These are phyloP conservation scores for Heliconius erato DNA, from an alignment of 2,888 invertebrate genomes.

Conservation along the genomic window DNA sequence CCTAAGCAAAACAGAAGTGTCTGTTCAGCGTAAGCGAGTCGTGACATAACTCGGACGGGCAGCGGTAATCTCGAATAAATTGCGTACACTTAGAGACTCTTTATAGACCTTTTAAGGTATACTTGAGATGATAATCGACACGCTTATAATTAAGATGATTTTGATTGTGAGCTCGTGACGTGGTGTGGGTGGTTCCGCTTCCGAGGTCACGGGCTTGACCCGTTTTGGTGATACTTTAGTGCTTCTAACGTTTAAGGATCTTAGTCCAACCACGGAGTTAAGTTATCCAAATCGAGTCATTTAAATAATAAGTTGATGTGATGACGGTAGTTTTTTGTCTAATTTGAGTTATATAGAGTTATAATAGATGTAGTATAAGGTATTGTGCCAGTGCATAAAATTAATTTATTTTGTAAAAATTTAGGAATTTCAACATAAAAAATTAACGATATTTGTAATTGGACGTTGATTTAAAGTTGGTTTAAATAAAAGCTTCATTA, in stretches of 20 bases:
- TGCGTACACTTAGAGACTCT: constrained; percentile 84
- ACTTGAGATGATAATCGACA: constrained; percentile 85
- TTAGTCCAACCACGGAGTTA: constrained; percentile 24
- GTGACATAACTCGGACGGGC: constrained; percentile 78
- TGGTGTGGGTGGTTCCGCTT: constrained; percentile 83
- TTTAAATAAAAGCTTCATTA: too few relatives aligned
- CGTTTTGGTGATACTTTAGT: constrained; percentile 41
- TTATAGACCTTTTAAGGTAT: constrained; percentile 85
- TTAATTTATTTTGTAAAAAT: too few relatives aligned
- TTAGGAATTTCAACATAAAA: too few relatives aligned
- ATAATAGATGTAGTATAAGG: too few relatives aligned
- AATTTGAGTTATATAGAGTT: too few relatives aligned
- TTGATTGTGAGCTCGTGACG: constrained; percentile 79
- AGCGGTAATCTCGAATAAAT: constrained; percentile 81
- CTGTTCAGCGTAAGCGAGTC: constrained; percentile 68
- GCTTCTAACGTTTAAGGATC: constrained; percentile 46
- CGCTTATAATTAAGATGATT: constrained; percentile 84
- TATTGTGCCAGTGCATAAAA: too few relatives aligned
- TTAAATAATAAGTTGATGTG: background rate
- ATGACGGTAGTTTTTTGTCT: background rate
- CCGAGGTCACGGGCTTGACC: constrained; percentile 73
- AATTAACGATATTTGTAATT: too few relatives aligned
- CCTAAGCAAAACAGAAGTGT: constrained; percentile 76
- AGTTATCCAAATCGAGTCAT: constrained; percentile 36
- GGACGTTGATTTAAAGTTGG: too few relatives aligned